phyloP scores from a whole-genome alignment of 2,113 vertebrate species.

The Orthonyx spaldingii region DNA sequence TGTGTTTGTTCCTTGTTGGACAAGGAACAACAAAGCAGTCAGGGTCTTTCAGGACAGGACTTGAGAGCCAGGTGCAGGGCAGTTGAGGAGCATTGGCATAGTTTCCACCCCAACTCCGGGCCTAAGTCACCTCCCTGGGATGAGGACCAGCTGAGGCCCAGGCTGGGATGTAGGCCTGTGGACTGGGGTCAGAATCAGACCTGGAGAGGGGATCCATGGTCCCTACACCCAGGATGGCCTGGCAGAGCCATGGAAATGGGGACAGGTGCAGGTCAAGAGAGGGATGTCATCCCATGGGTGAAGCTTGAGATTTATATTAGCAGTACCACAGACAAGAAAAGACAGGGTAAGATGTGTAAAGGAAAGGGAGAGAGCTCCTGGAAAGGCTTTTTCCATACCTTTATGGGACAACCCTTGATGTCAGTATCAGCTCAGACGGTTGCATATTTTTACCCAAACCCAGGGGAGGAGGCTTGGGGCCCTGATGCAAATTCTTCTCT shows the following conservation, averaged over 20 bases:
- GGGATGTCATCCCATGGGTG: neutral
- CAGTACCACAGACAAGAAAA: neutral
- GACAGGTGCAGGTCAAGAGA: neutral
- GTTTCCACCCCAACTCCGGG: neutral
- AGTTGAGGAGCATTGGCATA: neutral
- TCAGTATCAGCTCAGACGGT: neutral
- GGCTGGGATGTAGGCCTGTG: fast-evolving
- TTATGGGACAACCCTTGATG: neutral
- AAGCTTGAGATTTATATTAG: neutral
- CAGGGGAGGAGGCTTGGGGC: neutral
- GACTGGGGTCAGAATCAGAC: neutral
- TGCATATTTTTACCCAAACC: neutral
- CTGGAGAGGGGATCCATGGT: neutral
- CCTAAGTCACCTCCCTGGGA: too few relatives aligned
- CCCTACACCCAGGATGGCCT: neutral
- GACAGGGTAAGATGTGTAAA: neutral
- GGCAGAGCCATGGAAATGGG: fast-evolving
- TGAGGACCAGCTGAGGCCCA: fast-evolving
- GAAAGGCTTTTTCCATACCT: neutral
- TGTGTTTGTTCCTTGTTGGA: neutral
- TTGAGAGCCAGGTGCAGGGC: neutral
- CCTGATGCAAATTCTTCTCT: neutral
- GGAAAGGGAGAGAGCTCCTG: neutral
- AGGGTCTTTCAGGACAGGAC: neutral
- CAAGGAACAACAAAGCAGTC: neutral